Base-by-base conservation (phyloP, 2,797 vertebrate genomes). In the Gouania willdenowi region DNA sequence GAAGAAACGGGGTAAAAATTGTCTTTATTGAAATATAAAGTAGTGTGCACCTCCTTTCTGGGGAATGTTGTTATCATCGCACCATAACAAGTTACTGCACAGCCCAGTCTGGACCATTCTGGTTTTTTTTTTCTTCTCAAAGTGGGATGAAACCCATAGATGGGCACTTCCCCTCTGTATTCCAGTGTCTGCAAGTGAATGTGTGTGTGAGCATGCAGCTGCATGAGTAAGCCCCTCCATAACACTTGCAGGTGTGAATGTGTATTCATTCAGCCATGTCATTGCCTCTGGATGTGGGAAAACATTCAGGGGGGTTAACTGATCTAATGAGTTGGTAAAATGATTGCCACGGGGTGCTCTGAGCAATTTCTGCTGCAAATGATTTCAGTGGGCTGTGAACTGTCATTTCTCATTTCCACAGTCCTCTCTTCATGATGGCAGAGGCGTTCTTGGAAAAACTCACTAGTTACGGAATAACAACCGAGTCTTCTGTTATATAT, bases 31-130 rank as follows among this genome's bases (percentile, higher is more conserved):
- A n/a, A n/a, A 10, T 10, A 10, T 10, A 10, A 10, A 10, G 10
- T 10, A 10, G 10, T 10, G 10, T 21, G 18, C 18, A n/a, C 40
- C 20, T 10, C 14, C 46, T 40, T 22, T 30, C n/a, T 3, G 11
- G 32, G 25, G 39, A 60, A 61, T 61, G 33, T 39, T 2, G 12
- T 48, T 26, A 40, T 56, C 9, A 34, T 6, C 23, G 11, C 30
- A 24, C 20, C 41, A 30, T 24, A 42, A 58, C 69, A 72, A 54
- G 81, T 82, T 48, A 4, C 37, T 67, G 67, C 79, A 66, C 41
- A 37, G 39, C 46, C 31, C 17, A 21, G 13, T 18, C 27, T 22
- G 7, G 26, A 38, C 33, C 20, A 46, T 11, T 37, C 11, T 49
- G 2, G 44, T 9, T 25, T 41, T 58, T 44, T 43, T 25, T 32